Percentiles rank a stretch among this genome's conserved stretches.
These are phyloP conservation scores for Bombus superbus DNA, from an alignment of 1,140 invertebrate species.

Conservation along the genomic window DNA sequence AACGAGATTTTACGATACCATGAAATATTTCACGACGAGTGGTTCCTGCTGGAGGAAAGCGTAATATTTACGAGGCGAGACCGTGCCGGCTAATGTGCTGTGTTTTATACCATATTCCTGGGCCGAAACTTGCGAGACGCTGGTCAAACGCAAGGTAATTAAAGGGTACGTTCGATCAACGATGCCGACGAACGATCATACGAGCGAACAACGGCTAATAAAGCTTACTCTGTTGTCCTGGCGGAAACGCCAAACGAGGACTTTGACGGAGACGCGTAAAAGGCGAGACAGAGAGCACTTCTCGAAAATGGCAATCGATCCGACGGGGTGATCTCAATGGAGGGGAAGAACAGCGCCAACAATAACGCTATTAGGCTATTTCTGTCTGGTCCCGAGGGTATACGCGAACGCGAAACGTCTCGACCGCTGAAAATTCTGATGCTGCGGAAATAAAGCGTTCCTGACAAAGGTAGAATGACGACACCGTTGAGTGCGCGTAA, in stretches of 20 bases:
- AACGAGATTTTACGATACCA: constrained; percentile 2
- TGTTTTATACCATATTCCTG: neutral
- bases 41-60: no score
- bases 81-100: neutral
- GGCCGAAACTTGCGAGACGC: no score
- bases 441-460: constrained; percentile 56
- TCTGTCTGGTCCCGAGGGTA: constrained; percentile 33
- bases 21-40: neutral
- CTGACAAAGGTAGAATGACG: constrained; percentile 63
- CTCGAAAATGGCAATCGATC: neutral
- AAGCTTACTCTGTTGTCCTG: no score
- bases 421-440: constrained; percentile 55
- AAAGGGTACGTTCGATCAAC: neutral
- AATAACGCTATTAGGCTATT: constrained; percentile 49
- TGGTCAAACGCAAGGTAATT: neutral
- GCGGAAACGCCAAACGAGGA: neutral
- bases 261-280: neutral
- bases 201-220: no score
- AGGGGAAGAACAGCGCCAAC: neutral
- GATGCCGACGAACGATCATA: no score
- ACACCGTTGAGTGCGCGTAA: constrained; percentile 66
- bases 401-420: constrained; percentile 43
- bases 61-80: neutral
- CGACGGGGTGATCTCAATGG: neutral
- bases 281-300: no score